A percentile compares a stretch with the other conserved stretches of the same genome.
phyloP scores from a whole-genome alignment of 2,888 invertebrate genomes.

The Tetragonisca angustula region DNA sequence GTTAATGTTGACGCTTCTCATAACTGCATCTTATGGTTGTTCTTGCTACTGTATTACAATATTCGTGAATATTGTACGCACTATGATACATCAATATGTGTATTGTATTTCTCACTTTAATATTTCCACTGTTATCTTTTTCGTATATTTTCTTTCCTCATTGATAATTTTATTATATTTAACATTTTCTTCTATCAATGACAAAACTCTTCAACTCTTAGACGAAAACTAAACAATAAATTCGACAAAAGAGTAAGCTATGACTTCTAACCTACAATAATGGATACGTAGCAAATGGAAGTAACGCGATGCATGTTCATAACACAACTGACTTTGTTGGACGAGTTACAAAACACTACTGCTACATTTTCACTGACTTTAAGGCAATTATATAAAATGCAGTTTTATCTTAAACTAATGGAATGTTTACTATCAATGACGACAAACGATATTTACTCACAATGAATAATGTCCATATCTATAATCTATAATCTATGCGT shows the following conservation, averaged over 20 bases:
- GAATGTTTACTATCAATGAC: conserved; percentile 56
- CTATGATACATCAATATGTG: not conserved
- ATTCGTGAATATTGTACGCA: not conserved
- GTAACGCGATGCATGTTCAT: not conserved
- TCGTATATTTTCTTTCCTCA: not conserved
- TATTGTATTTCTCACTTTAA: conserved; percentile 3
- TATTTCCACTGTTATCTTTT: conserved; percentile 6
- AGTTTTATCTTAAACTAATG: conserved; percentile 12
- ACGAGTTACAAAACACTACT: not conserved
- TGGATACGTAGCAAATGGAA: conserved; percentile 17
- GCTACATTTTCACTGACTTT: not conserved
- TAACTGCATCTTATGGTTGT: conserved; percentile 4
- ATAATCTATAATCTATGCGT: not conserved
- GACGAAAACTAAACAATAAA: not conserved
- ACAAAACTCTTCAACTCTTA: not conserved
- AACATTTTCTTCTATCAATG: not conserved
- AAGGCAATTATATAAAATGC: conserved; percentile 11
- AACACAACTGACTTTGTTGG: not conserved
- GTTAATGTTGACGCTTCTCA: not conserved
- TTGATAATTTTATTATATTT: conserved; percentile 4
- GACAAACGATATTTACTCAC: conserved; percentile 24
- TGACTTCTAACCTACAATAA: conserved; percentile 70
- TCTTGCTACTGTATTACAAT: not conserved
- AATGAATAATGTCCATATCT: not conserved
- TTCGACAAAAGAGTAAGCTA: conserved; percentile 28